Base-by-base conservation (phyloP, 2,797 vertebrate species). In the Thripadectes ignobilis region DNA sequence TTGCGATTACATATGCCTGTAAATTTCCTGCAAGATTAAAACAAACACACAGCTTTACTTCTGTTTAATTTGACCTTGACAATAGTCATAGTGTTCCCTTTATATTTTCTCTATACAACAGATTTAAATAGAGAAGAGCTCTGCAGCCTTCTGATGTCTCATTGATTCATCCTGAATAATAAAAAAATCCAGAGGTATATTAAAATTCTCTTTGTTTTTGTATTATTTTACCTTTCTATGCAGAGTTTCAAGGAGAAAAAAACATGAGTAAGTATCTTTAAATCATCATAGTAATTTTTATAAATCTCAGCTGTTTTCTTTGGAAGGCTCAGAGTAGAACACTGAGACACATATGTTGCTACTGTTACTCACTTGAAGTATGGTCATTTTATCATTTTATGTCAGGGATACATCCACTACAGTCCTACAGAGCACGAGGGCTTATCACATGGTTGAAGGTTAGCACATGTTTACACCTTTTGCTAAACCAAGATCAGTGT, bases 111-210 rank as follows among this genome's bases (percentile, higher is more conserved):
- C 98, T 99, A 88, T 96, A 97, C 6, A 98, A 98, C 32, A 99
- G 91, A 95, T 99, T 99, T 81, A 98, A 97, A 97, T 97, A 98
- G 38, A 99, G 97, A 78, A 99, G 96, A 52, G 97, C 97, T 38
- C 96, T 97, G 78, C 98, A 99, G 59, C 98, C 96, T 86, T 98
- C 98, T 9, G 98, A 96, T 83, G 67, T 92, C 96, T 97, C 93
- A 99, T 97, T 34, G 96, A 97, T 87, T 98, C 95, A 93, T 99
- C 98, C 98, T 99, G 90, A 95, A 63, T 38, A 93, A 95, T 30
- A 96, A 55, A 75, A 88, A 49, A 22, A 39, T 9, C 32, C 21
- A 51, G 30, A 84, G 89, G 12, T 51, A 82, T 19, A 80, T 58
- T 78, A 23, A 69, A 52, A 62, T 58, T 15, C 22, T n/a, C 76